Percentiles rank a stretch among this genome's conserved stretches.
These are phyloP conservation scores for Xylocampa areola DNA, from an alignment of 2,888 invertebrate genomes.

Conservation along the genomic window DNA sequence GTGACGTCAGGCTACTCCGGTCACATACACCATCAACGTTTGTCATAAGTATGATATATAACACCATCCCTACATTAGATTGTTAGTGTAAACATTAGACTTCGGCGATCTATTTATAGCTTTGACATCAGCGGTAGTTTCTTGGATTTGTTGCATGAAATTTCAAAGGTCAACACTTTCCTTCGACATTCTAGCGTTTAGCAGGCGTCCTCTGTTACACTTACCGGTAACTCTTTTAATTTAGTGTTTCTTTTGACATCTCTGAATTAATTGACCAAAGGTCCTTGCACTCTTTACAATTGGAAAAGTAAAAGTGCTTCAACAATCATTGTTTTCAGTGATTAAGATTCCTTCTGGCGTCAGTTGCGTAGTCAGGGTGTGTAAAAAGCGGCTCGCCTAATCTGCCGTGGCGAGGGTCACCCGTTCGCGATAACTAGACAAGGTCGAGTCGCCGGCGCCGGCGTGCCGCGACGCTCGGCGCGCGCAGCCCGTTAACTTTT, in stretches of 20 bases:
- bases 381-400: constrained; percentile 75
- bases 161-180: constrained; percentile 69
- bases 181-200: constrained; percentile 49
- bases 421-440: constrained; percentile 86
- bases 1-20: constrained; percentile 74
- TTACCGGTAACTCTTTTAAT: constrained; percentile 1
- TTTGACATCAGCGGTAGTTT: constrained; percentile 81
- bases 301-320: constrained; percentile 46
- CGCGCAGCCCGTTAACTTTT: constrained; percentile 85
- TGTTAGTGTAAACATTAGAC: constrained; percentile 82
- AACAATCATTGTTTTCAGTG: constrained; percentile 18
- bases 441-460: constrained; percentile 88
- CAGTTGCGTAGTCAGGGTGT: constrained; percentile 58
- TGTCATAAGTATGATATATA: constrained; percentile 58
- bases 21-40: constrained; percentile 60
- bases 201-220: constrained; percentile 9
- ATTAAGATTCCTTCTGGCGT: constrained; percentile 36
- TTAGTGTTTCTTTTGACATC: constrained; percentile 6
- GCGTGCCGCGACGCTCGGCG: constrained; percentile 79
- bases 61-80: constrained; percentile 74
- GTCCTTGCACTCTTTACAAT: constrained; percentile 5
- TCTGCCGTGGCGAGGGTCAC: constrained; percentile 83
- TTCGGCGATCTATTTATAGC: constrained; percentile 79
- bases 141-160: constrained; percentile 72
- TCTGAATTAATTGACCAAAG: constrained; percentile 10